phyloP scores from a whole-genome alignment of 2,113 vertebrate species.

The Neotoma lepida region DNA sequence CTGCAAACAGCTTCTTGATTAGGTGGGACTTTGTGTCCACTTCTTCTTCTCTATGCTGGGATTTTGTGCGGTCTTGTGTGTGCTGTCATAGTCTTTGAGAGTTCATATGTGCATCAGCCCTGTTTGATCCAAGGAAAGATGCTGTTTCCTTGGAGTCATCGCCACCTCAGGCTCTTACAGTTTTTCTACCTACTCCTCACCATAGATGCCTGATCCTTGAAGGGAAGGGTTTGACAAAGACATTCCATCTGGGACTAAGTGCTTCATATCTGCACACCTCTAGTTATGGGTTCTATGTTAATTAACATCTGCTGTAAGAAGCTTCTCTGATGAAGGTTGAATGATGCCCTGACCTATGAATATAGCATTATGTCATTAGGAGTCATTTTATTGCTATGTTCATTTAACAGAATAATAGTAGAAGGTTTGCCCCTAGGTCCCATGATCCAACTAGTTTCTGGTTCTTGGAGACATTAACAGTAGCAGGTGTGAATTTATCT shows the following conservation, averaged over 20 bases:
- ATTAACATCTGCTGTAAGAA: not conserved
- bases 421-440: not conserved
- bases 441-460: not conserved
- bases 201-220: not conserved
- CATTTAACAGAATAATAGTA: not conserved
- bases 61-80: not conserved
- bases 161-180: not conserved
- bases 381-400: not conserved
- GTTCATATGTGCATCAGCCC: not conserved
- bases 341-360: not conserved
- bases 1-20: not conserved
- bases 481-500: not conserved
- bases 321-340: not conserved
- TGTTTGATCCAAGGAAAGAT: not conserved
- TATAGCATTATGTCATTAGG: not conserved
- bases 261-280: not conserved
- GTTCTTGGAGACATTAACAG: not conserved
- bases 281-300: not conserved
- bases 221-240: not conserved
- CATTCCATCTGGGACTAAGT: too few species aligned
- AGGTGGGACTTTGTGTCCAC: not conserved
- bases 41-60: not conserved
- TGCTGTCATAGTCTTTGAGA: not conserved
- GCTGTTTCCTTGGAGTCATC: not conserved
- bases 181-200: not conserved